Evolutionary conservation across 2,113 vertebrate genomes (phyloP).

Genomic region (Tychaedon coryphoeus): DNA sequence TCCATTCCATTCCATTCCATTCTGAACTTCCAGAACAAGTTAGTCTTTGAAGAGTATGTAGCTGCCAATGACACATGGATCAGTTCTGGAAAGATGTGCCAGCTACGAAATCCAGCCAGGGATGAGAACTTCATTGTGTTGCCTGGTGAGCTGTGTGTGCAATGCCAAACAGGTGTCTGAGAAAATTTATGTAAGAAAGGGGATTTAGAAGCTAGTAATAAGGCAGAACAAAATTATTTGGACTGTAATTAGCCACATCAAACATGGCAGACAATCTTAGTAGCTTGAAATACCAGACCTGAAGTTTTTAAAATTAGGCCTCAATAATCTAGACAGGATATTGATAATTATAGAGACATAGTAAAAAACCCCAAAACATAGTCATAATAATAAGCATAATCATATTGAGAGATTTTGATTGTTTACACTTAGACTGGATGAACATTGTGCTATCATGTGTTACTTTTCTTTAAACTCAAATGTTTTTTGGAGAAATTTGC

Average conservation of each 20-base stretch:
- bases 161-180: background rate
- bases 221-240: background rate
- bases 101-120: background rate
- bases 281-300: background rate
- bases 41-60: background rate
- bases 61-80: background rate
- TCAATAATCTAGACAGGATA: background rate
- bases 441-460: fast-evolving
- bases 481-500: background rate
- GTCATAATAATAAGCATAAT: background rate
- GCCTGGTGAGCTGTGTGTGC: background rate
- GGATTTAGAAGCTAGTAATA: background rate
- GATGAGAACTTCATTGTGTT: background rate
- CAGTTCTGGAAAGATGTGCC: background rate
- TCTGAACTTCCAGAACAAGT: background rate
- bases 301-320: background rate
- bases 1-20: background rate
- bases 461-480: background rate
- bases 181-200: background rate
- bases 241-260: background rate
- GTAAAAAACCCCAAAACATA: background rate
- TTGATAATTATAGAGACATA: background rate
- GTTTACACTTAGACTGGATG: background rate
- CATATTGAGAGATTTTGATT: background rate
- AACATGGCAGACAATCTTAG: background rate